Percentiles rank a stretch among this genome's conserved stretches.
phyloP scores from a whole-genome alignment of 1,140 invertebrate species.

The Drosophila pachea region DNA sequence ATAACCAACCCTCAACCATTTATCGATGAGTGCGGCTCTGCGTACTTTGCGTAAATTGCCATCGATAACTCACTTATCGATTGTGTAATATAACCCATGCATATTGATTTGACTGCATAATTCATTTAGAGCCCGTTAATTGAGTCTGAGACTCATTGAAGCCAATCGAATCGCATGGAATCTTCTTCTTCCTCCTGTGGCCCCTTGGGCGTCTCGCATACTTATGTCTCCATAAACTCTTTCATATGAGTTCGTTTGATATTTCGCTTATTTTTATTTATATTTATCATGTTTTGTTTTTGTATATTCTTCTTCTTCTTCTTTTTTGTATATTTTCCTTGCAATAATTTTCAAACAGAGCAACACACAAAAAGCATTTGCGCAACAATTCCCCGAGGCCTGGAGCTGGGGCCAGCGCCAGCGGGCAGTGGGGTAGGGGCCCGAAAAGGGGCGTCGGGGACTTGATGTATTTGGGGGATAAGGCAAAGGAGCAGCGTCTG shows the following conservation, averaged over 20 bases:
- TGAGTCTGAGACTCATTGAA: slow-evolving; percentile 28
- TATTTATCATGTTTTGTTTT: neutral
- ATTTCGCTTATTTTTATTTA: slow-evolving; percentile 16
- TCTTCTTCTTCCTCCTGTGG: neutral
- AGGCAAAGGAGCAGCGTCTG: slow-evolving; percentile 37
- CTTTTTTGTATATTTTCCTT: slow-evolving; percentile 48
- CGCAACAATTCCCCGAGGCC: slow-evolving; percentile 67
- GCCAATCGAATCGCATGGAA: neutral
- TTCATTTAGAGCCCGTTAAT: slow-evolving; percentile 34
- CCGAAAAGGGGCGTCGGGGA: slow-evolving; percentile 7
- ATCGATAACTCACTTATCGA: slow-evolving; percentile 12
- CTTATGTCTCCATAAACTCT: slow-evolving; percentile 5
- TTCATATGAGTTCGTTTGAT: slow-evolving; percentile 21
- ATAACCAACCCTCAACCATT: too few species aligned
- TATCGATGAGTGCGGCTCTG: too few species aligned
- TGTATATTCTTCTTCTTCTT: slow-evolving; percentile 7
- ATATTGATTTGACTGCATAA: slow-evolving; percentile 16
- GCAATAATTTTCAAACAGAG: slow-evolving; percentile 77
- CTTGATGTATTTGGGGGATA: slow-evolving; percentile 3
- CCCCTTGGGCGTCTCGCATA: neutral
- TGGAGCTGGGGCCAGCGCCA: neutral
- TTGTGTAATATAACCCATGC: neutral
- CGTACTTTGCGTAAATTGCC: too few species aligned
- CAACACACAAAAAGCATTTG: slow-evolving; percentile 77
- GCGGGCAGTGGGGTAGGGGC: slow-evolving; percentile 7